These are phyloP conservation scores for Channa striata DNA, from an alignment of 2,797 vertebrate species.

Conservation along the genomic window DNA sequence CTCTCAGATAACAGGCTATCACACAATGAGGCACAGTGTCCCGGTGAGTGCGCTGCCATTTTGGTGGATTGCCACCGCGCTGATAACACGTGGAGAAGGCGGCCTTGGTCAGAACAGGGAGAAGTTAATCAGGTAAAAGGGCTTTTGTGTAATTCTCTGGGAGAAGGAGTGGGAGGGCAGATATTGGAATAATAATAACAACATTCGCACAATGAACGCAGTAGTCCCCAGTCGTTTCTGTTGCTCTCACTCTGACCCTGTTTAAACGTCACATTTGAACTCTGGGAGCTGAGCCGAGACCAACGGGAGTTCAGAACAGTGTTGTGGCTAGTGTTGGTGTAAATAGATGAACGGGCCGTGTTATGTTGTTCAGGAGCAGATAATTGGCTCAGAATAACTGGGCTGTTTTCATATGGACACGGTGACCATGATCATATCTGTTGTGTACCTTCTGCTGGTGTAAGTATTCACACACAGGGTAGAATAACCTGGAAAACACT, in stretches of 20 bases:
- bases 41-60: conserved; percentile 41
- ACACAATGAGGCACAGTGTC: conserved; percentile 49
- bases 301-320: neutral
- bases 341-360: conserved; percentile 1
- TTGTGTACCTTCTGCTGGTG: conserved; percentile 8
- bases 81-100: conserved; percentile 58
- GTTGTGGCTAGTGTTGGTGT: conserved; percentile 18
- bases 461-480: conserved; percentile 1
- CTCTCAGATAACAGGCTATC: conserved; percentile 59
- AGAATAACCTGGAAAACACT: conserved; percentile 22
- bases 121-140: conserved; percentile 67
- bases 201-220: neutral
- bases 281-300: too few species aligned
- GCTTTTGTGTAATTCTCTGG: conserved; percentile 2
- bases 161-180: neutral
- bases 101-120: conserved; percentile 65
- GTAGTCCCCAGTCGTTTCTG: neutral
- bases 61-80: conserved; percentile 30
- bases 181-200: neutral
- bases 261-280: too few species aligned
- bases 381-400: conserved; percentile 15
- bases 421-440: conserved; percentile 43
- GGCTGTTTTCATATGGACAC: conserved; percentile 14
- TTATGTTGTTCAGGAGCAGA: conserved; percentile 29
- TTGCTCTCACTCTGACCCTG: too few species aligned